Base-by-base conservation (phyloP, 2,888 invertebrate genomes). In the Odontomyia ornata region DNA sequence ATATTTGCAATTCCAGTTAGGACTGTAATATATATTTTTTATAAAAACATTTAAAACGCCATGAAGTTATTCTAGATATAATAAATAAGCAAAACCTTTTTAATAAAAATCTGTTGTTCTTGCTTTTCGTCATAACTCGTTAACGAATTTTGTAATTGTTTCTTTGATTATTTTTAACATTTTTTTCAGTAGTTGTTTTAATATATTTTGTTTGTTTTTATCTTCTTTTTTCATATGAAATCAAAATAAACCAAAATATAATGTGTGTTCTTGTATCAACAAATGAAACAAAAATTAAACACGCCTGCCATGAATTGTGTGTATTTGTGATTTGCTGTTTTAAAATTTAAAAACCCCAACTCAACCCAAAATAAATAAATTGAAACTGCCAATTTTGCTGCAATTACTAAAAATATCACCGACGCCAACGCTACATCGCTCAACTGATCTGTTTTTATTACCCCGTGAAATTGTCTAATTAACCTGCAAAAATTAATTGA, bases 321-420 rank as follows among this genome's bases (percentile, higher is more conserved):
- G 47, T 25, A 18, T 69, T 69, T 69, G n/a, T 46, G 69, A 47
- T 69, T 69, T 46, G 28, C 11, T 69, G 25, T n/a, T n/a, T n/a
- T n/a, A n/a, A 60, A 25, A 23, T 60, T 15, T 15, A 13, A 52
- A 60, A 60, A 60, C 60, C 60, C 60, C 3, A 25, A 21, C 21
- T 23, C 60, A 25, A 60, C n/a, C 21, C 18, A 65, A 65, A 65
- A 1, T n/a, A n/a, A n/a, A n/a, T n/a, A n/a, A 65, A 65, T 5
- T 9, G 52, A 13, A 4, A 52, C 4, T 52, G 52, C 52, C 52
- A 69, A 60, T 65, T 30, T 11, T 56, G 77, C 77, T 56, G 77
- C 77, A 77, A 36, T 78, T 67, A 77, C 80, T 46, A 76, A 76
- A 25, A 43, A 4, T 52, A 52, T 15, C 18, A 25, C 43, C 56